Percentiles rank a stretch among this genome's conserved stretches.
These are phyloP conservation scores for Smithornis capensis DNA, from an alignment of 2,113 vertebrate genomes.

Conservation along the genomic window DNA sequence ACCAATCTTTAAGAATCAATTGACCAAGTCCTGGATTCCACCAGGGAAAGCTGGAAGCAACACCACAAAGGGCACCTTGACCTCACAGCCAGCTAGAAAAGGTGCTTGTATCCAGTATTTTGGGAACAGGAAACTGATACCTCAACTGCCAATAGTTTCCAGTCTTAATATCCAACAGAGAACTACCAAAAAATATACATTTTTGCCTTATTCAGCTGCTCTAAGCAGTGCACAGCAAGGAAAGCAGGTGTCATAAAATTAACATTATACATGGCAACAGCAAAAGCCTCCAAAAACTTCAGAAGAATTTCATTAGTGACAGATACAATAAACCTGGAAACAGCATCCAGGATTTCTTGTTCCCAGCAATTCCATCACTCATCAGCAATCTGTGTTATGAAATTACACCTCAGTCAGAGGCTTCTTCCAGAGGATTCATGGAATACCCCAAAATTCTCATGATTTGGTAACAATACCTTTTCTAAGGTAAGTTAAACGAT, in stretches of 20 bases:
- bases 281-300: background rate
- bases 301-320: background rate
- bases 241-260: background rate
- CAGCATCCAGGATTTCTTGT: background rate
- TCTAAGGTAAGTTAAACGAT: background rate
- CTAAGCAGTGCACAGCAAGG: background rate
- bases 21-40: background rate
- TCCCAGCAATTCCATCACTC: background rate
- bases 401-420: background rate
- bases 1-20: background rate
- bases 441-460: background rate
- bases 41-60: background rate
- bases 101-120: background rate
- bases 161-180: background rate
- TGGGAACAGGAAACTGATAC: background rate
- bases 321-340: background rate
- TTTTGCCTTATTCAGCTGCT: background rate
- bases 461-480: background rate
- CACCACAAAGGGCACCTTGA: background rate
- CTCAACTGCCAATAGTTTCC: background rate
- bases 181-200: background rate
- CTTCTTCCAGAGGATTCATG: background rate
- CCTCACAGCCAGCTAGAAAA: background rate
- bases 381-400: background rate
- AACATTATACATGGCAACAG: background rate